Evolutionary conservation across 2,888 invertebrate genomes (phyloP), one percentile per base, ranked within the genome.

Genomic region (Ormyrus rosae): DNA sequence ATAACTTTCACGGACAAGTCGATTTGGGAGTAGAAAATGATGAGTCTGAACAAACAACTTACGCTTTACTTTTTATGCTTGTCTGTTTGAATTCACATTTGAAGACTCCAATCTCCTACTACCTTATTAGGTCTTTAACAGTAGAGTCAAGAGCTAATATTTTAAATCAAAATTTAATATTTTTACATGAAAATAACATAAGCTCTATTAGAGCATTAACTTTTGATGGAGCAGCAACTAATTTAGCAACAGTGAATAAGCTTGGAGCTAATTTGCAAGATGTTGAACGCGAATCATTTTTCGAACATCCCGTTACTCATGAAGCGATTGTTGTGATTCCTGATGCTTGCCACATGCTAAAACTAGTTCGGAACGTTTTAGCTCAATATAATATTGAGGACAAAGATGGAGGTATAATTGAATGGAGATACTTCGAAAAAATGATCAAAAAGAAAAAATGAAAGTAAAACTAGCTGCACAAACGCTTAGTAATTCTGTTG

Each of bases 191-290:
- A 63, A 83, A 83, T 60, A 85, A 84, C n/a, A 84, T 84, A 10
- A 50, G 34, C 51, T 80, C 84, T 61, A 61, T 83, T n/a, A 34
- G 74, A 13, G 81, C 85, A 10, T 3, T 87, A n/a, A 87, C 86
- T 55, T 87, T 86, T 83, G 87, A 87, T 83, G 86, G 86, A 60
- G 61, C 84, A 77, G 10, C 84, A n/a, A 81, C 84, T 19, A 86
- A 86, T 76, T 77, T 86, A 58, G 60, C 78, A 19, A 83, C 83
- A 83, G 76, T 80, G 3, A 53, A 74, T 11, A 48, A 79, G 56
- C 65, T 85, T 63, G 83, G 83, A 13, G 82, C 81, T 11, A 67
- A 82, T 55, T 69, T 79, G n/a, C 6, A 68, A 19, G 34, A 51
- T 60, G 50, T 55, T 2, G 67, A 77, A 51, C 50, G 50, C 13